phyloP scores from a whole-genome alignment of 2,113 vertebrate genomes.

The Acanthisitta chloris region DNA sequence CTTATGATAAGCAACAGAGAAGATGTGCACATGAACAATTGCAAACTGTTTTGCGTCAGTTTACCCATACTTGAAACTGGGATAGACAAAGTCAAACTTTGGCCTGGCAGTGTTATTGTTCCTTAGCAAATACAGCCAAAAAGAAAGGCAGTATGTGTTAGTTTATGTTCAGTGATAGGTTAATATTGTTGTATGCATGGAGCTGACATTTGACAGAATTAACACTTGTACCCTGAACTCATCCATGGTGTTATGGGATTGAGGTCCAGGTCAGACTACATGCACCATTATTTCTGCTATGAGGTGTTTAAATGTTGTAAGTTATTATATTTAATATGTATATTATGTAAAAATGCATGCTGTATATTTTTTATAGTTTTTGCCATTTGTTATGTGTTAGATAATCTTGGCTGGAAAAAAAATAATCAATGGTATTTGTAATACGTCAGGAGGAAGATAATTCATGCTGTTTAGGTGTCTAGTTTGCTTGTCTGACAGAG shows the following conservation, averaged over 20 bases:
- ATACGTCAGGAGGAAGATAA: neutral
- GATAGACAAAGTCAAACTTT: neutral
- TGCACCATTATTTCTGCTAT: neutral
- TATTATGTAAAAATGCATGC: neutral
- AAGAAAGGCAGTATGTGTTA: neutral
- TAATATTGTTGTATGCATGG: neutral
- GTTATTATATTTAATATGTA: neutral
- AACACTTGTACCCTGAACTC: neutral
- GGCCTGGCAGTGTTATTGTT: neutral
- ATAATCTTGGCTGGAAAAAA: neutral
- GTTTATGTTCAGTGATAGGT: neutral
- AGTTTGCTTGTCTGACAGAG: neutral
- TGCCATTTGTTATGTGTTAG: neutral
- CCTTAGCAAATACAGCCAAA: neutral
- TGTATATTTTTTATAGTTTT: neutral
- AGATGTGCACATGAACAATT: neutral
- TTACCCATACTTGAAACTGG: neutral
- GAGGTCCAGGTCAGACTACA: neutral
- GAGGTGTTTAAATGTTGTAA: neutral
- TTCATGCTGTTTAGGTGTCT: neutral
- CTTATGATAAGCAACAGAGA: neutral
- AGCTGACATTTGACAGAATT: neutral
- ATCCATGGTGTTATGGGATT: neutral
- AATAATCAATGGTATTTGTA: neutral
- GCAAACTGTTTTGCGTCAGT: neutral